Base-by-base conservation (phyloP, 2,888 invertebrate genomes). In the Pimpla rufipes region DNA sequence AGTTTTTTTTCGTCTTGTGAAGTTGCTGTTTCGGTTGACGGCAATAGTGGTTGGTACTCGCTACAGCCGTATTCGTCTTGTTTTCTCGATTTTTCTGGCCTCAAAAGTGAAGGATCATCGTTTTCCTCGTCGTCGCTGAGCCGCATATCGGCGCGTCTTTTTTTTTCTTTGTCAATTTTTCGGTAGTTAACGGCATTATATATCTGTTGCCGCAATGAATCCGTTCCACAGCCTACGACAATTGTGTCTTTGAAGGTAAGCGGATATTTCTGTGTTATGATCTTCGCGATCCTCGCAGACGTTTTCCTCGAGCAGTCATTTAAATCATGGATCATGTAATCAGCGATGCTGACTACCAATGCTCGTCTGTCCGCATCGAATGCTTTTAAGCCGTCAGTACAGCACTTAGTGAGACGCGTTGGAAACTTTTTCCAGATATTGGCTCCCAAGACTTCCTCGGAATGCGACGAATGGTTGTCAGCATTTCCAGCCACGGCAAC, bases 101-200 rank as follows among this genome's bases (percentile, higher is more conserved):
- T 29, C 29, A 29, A 2, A 5, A 29, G 23, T 8, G 59, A 29
- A 42, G 18, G 21, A 70, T 50, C 59, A 45, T 64, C 75, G 11
- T 64, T 21, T 29, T 42, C 73, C 13, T 64, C 71, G 21, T 77
- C 67, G 16, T 57, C 76, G 40, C 42, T 77, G 18, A 50, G 21
- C 21, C 52, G 23, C 37, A 23, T 50, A 45, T 67, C 70, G 16
- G 55, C 55, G 42, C 64, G 71, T 57, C 45, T 42, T 18, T 77
- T 81, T 11, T 35, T 47, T 47, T 73, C 68, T 50, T 66, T 74
- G 1, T 66, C 68, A 8, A 52, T 42, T 67, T 82, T 82, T 6
- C 74, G 67, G 45, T 82, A 79, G 35, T 79, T 59, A 11, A 82
- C 68, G 35, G 82, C 78, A 40, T 59, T 82, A 18, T 82, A 77